These are phyloP conservation scores for Sorex maritimensis DNA, from an alignment of 2,797 vertebrate species.

Conservation along the genomic window DNA sequence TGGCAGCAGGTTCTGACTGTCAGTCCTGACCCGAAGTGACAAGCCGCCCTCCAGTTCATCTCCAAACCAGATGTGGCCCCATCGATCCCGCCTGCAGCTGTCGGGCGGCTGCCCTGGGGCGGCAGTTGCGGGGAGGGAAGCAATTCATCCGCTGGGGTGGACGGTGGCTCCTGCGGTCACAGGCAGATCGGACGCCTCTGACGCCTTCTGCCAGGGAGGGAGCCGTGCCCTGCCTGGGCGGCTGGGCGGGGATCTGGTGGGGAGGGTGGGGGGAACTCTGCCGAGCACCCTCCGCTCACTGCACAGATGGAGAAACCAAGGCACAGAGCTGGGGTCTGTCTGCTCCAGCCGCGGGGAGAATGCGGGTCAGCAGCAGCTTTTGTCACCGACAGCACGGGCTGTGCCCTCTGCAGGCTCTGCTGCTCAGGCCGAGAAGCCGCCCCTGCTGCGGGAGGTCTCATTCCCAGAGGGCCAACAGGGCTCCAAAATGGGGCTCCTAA, in stretches of 20 bases:
- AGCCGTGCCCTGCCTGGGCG: background rate
- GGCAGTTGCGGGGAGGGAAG: conserved; percentile 40
- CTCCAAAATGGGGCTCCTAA: too few relatives aligned
- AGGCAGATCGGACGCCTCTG: conserved; percentile 5
- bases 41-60: background rate
- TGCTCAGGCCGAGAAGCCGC: too few relatives aligned
- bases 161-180: background rate
- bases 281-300: background rate
- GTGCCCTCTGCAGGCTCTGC: too few relatives aligned
- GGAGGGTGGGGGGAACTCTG: too few relatives aligned
- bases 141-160: conserved; percentile 54
- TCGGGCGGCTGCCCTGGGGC: conserved; percentile 39
- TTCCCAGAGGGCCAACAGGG: too few relatives aligned
- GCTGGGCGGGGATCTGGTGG: background rate
- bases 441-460: too few relatives aligned
- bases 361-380: too few relatives aligned
- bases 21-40: background rate
- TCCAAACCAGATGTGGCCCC: conserved; percentile 48
- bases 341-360: background rate
- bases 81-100: conserved; percentile 51
- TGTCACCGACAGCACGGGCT: too few relatives aligned
- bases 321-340: background rate
- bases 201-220: background rate
- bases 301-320: conserved; percentile 27
- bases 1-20: background rate